Evolutionary conservation across 64 coral and sea anemone genomes (phyloP).

Genomic region (Catalaphyllia jardinei): DNA sequence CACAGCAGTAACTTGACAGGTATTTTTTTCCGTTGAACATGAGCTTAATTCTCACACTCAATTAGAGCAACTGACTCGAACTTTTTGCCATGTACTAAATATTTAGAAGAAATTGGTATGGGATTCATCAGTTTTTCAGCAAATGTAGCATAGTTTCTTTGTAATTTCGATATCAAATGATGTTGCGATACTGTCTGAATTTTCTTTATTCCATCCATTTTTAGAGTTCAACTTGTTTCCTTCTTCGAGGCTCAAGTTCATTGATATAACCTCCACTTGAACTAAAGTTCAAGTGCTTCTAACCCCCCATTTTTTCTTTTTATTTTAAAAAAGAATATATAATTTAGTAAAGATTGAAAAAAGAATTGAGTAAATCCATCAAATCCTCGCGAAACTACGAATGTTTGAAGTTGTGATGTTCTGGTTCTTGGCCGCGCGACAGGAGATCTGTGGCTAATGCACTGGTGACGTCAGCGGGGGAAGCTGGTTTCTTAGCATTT

Average conservation of each 20-base stretch:
- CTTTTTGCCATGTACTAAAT: slow-evolving; percentile 55
- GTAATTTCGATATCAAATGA: slow-evolving; percentile 40
- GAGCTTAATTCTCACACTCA: slow-evolving; percentile 50
- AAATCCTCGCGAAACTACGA: too few relatives aligned
- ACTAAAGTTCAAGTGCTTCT: not conserved
- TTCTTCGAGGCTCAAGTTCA: slow-evolving; percentile 36
- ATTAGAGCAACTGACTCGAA: slow-evolving; percentile 47
- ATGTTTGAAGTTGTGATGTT: too few relatives aligned
- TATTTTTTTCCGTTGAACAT: slow-evolving; percentile 24
- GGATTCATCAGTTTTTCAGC: slow-evolving; percentile 32
- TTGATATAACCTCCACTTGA: slow-evolving; percentile 39
- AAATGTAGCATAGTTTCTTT: slow-evolving; percentile 55
- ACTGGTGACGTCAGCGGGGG: too few relatives aligned
- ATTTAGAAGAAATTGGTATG: slow-evolving; percentile 14
- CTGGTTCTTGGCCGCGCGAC: too few relatives aligned
- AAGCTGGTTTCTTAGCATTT: too few relatives aligned
- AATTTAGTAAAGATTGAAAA: too few relatives aligned
- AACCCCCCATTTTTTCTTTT: too few relatives aligned
- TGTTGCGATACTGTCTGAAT: slow-evolving; percentile 39
- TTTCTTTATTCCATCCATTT: slow-evolving; percentile 52
- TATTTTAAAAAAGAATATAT: too few relatives aligned
- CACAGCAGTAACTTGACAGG: slow-evolving; percentile 11
- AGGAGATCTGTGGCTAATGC: too few relatives aligned
- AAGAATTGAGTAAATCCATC: too few relatives aligned
- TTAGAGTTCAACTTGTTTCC: slow-evolving; percentile 20